Conservation (phyloP, 2,113 vertebrate genomes). For the Gallinago paraguaiae region DNA sequence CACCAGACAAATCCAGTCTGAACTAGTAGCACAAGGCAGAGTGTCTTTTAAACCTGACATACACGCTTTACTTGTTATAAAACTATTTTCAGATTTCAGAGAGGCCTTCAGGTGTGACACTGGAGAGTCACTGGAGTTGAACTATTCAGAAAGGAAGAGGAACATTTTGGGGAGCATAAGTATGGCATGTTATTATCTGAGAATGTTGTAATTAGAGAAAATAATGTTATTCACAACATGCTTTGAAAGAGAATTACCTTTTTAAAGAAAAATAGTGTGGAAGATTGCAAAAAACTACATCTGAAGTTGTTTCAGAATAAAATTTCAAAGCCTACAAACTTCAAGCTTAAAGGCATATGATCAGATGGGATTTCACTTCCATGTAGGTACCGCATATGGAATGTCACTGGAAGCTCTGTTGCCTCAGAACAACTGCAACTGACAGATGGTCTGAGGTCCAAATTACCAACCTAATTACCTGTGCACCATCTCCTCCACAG, state of each 20-base stretch:
- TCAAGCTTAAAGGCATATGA: neutral
- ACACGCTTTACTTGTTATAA: neutral
- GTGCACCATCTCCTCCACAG: neutral
- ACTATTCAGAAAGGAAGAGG: neutral
- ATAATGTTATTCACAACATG: neutral
- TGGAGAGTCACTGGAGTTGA: neutral
- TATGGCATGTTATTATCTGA: neutral
- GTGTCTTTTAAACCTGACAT: neutral
- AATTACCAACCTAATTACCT: slow-evolving; percentile 2
- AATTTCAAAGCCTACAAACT: neutral
- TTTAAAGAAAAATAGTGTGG: neutral
- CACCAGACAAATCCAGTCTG: neutral
- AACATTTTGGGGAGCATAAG: neutral
- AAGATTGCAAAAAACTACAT: neutral
- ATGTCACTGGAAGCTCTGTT: neutral
- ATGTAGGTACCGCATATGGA: neutral
- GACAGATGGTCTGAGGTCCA: neutral
- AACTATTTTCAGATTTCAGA: neutral
- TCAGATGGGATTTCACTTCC: neutral
- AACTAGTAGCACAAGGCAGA: neutral
- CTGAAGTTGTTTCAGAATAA: neutral
- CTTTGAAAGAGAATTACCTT: neutral
- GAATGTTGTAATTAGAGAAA: neutral
- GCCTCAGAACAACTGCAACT: neutral
- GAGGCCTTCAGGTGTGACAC: neutral